Conservation (phyloP, 2,113 vertebrate genomes). For the Melanocharis versteri region DNA sequence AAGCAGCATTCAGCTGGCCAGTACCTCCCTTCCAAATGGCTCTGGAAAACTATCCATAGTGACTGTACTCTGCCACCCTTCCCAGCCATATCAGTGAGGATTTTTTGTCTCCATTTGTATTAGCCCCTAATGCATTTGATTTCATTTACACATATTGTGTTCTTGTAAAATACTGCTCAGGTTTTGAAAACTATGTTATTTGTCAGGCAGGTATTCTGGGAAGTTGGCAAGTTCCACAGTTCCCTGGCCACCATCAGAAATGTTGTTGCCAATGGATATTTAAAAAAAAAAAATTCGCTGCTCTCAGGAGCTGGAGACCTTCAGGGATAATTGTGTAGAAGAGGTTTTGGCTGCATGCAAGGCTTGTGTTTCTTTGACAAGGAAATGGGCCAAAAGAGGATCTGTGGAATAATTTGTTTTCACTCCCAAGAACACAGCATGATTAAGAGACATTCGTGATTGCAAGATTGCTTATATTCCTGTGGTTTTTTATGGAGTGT, state of each 20-base stretch:
- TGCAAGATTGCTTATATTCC: neutral
- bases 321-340: neutral
- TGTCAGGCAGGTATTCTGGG: neutral
- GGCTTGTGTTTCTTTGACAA: neutral
- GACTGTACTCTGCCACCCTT: neutral
- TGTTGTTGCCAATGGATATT: neutral
- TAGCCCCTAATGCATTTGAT: neutral
- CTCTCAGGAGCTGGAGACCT: neutral
- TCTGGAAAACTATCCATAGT: neutral
- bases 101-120: neutral
- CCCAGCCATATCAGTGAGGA: neutral
- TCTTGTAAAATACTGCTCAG: neutral
- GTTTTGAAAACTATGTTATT: neutral
- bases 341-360: neutral
- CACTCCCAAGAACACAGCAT: neutral
- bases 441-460: neutral
- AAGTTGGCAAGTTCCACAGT: neutral
- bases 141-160: neutral
- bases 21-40: neutral
- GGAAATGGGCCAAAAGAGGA: neutral
- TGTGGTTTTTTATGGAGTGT: neutral
- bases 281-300: neutral
- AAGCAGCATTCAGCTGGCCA: neutral
- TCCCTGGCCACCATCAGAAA: neutral
- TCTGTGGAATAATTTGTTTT: neutral